Evolutionary conservation across 2,113 vertebrate species (phyloP).

Genomic region (Pardalotus punctatus): DNA sequence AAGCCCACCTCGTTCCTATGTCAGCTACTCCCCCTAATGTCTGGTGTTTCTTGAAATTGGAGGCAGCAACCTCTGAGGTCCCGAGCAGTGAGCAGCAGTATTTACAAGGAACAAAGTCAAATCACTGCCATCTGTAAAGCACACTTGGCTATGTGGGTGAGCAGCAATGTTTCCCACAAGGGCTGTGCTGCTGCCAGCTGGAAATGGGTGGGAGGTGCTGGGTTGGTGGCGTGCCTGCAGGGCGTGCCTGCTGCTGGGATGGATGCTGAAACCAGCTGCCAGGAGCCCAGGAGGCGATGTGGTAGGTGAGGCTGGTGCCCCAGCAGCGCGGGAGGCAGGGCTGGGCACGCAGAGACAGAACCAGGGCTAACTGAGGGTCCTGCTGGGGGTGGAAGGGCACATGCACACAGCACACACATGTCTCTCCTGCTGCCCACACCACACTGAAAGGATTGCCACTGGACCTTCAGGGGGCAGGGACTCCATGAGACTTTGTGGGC

Average conservation of each 20-base stretch:
- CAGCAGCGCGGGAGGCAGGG: accelerated
- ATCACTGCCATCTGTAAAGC: background rate
- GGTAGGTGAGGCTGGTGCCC: background rate
- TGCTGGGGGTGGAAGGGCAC: background rate
- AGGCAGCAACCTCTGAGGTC: background rate
- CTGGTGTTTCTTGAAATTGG: background rate
- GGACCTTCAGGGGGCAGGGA: background rate
- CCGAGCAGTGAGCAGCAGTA: background rate
- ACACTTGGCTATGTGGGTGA: background rate
- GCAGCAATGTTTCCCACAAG: accelerated
- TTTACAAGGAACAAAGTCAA: background rate
- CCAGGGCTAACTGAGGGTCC: background rate
- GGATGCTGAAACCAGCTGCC: background rate
- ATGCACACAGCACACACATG: background rate
- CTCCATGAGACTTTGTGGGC: background rate
- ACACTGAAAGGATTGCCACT: background rate
- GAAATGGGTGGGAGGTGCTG: background rate
- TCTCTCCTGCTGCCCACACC: background rate
- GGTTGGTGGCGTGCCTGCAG: background rate
- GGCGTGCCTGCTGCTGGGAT: background rate
- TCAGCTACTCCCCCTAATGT: background rate
- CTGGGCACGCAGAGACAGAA: background rate
- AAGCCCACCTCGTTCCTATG: background rate
- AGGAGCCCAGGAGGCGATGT: background rate
- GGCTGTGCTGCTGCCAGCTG: background rate